Conservation (phyloP, 2,888 invertebrate genomes). For the Drosophila setosimentum region DNA sequence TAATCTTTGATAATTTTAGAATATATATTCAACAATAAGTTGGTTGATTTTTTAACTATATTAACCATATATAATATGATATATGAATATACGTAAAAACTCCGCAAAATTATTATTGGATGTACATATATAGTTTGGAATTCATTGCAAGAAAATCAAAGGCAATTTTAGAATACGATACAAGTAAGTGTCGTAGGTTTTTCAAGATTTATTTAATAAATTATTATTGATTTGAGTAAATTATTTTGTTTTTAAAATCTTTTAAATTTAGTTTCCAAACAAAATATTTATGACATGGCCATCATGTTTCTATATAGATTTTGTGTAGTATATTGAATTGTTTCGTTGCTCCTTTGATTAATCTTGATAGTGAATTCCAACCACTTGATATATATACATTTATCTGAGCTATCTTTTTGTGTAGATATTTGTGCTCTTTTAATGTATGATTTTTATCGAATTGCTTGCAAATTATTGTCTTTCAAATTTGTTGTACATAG, state of each 20-base stretch:
- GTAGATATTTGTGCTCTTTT: conserved; percentile 16
- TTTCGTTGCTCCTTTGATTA: background rate
- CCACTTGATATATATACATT: background rate
- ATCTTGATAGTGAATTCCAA: conserved; percentile 21
- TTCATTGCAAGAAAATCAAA: background rate
- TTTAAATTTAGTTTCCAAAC: background rate
- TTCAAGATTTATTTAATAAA: background rate
- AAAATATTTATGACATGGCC: background rate
- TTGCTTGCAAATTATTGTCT: conserved; percentile 34
- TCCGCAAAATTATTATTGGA: background rate
- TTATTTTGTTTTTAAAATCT: background rate
- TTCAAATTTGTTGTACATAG: conserved; percentile 24
- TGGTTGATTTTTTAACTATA: background rate
- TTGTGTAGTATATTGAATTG: background rate
- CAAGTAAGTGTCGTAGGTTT: background rate
- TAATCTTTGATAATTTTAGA: conserved; percentile 1
- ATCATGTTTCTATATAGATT: background rate
- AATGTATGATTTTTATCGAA: conserved; percentile 16
- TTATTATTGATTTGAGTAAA: background rate
- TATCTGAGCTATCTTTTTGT: conserved; percentile 19
- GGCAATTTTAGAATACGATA: background rate
- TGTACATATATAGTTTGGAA: conserved; percentile 20
- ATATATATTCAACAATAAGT: background rate
- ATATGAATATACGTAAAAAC: background rate
- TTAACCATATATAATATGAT: background rate